A percentile compares a stretch with the other conserved stretches of the same genome.
These are phyloP conservation scores for Falco naumanni DNA, from an alignment of 2,797 vertebrate genomes.

Conservation along the genomic window DNA sequence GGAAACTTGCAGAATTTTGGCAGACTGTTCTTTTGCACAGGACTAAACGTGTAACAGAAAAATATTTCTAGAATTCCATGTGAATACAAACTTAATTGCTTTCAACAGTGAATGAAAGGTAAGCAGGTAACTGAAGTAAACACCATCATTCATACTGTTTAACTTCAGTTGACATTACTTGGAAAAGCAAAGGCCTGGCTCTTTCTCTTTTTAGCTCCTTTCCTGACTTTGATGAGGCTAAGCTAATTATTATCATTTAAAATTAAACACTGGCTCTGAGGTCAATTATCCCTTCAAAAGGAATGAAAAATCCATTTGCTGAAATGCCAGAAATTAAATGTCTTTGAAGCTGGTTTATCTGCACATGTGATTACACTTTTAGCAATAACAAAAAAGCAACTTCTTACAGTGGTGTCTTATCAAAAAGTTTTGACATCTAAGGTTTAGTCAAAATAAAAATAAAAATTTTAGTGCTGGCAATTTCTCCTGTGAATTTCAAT, in stretches of 20 bases:
- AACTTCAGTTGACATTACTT: fast-evolving
- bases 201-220: not conserved
- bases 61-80: not conserved
- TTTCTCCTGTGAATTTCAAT: not conserved
- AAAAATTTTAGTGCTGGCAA: not conserved
- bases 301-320: constrained; percentile 51
- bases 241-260: constrained; percentile 11
- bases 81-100: not conserved
- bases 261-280: constrained; percentile 33
- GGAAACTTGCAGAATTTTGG: not conserved
- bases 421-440: not conserved
- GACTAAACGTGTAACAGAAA: not conserved
- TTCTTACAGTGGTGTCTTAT: not conserved
- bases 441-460: not conserved
- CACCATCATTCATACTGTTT: not conserved
- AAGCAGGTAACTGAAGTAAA: not conserved
- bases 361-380: not conserved
- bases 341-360: constrained; percentile 41
- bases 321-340: constrained; percentile 36
- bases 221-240: not conserved
- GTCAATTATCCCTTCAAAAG: constrained; percentile 57
- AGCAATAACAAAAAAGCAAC: not conserved
- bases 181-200: not conserved
- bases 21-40: not conserved
- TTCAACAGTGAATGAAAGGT: not conserved